Conservation (phyloP, 2,113 vertebrate species). For the Callospermophilus lateralis region DNA sequence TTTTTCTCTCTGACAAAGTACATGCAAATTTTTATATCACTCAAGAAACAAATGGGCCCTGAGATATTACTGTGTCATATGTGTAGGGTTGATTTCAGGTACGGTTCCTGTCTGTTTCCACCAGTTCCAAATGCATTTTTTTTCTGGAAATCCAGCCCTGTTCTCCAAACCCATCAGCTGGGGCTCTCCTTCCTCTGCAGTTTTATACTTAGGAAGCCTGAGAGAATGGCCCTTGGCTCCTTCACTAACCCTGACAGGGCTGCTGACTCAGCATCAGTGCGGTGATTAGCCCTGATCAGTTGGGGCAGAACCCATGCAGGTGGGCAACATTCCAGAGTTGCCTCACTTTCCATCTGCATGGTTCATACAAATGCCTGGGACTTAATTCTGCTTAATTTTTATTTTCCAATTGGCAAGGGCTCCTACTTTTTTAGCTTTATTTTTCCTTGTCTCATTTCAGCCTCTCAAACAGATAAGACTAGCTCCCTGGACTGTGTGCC, state of each 20-base stretch:
- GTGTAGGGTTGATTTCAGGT: neutral
- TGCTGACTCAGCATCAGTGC: too few relatives aligned
- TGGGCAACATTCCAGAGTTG: neutral
- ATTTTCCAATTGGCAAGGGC: neutral
- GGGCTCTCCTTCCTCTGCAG: too few relatives aligned
- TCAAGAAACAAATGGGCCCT: neutral
- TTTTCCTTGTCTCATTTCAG: neutral
- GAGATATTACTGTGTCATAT: neutral
- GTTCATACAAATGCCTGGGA: neutral
- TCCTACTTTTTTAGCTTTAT: neutral
- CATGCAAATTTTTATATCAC: neutral
- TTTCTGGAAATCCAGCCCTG: neutral
- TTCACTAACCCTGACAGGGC: neutral
- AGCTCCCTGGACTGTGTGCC: neutral
- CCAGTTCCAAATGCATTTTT: constrained; percentile 2
- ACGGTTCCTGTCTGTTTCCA: neutral
- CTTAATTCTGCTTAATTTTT: neutral
- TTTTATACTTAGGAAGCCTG: neutral
- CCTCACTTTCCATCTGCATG: neutral
- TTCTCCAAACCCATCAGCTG: neutral
- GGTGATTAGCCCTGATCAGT: too few relatives aligned
- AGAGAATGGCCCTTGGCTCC: neutral
- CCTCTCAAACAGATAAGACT: neutral
- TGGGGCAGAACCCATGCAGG: neutral
- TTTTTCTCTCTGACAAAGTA: constrained; percentile 24